Percentiles rank a stretch among this genome's conserved stretches.
Evolutionary conservation across 2,888 invertebrate species (phyloP).

Genomic region (Andrena bucephala): DNA sequence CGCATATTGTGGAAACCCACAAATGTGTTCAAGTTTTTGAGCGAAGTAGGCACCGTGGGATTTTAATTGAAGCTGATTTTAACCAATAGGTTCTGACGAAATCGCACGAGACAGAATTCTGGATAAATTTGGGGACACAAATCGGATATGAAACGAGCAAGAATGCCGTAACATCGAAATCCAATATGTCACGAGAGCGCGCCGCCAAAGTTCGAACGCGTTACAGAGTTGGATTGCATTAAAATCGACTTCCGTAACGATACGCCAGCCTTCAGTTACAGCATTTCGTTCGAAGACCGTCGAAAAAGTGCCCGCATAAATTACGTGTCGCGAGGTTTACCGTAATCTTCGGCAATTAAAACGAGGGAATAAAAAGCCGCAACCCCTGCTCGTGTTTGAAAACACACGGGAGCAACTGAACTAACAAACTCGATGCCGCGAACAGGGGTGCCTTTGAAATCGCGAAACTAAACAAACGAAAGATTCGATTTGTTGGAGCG

Average conservation of each 20-base stretch:
- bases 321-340: background rate
- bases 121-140: background rate
- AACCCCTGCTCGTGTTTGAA: conserved; percentile 7
- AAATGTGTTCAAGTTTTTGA: background rate
- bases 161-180: background rate
- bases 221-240: background rate
- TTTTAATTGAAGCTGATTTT: conserved; percentile 21
- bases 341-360: conserved; percentile 19
- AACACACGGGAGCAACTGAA: conserved; percentile 33
- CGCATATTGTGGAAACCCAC: background rate
- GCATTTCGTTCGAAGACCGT: background rate
- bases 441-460: conserved; percentile 49
- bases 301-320: background rate
- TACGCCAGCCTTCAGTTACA: background rate
- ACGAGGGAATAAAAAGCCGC: background rate
- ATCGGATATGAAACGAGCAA: background rate
- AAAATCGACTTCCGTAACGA: background rate
- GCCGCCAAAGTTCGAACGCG: background rate
- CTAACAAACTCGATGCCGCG: conserved; percentile 32
- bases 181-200: background rate
- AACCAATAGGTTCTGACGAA: conserved; percentile 2
- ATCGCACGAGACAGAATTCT: conserved; percentile 5
- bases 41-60: background rate
- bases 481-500: conserved; percentile 75
- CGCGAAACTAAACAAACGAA: conserved; percentile 78